Evolutionary conservation across 2,888 invertebrate species (phyloP).

Genomic region (Sarcophaga rosellei): DNA sequence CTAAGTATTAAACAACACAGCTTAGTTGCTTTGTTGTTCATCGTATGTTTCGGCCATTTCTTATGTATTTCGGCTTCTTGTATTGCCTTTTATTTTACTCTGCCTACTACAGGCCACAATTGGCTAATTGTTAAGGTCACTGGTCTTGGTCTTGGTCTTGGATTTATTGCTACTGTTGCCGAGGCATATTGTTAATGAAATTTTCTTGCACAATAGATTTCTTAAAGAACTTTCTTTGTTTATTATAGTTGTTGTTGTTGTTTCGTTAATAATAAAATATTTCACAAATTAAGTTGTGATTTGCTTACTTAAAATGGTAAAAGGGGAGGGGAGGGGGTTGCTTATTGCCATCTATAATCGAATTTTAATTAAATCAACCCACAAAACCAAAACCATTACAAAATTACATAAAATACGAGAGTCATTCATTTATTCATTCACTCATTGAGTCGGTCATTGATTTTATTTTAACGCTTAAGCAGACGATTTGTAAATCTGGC

Average conservation of each 20-base stretch:
- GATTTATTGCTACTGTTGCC: not conserved
- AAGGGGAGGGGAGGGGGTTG: not conserved
- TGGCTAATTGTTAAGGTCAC: slow-evolving; percentile 26
- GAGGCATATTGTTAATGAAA: slow-evolving; percentile 10
- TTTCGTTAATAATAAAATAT: not conserved
- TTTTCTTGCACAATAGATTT: not conserved
- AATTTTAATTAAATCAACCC: not conserved
- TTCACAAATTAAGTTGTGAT: slow-evolving; percentile 14
- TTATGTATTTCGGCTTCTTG: not conserved
- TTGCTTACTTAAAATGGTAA: not conserved
- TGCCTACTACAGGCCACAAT: not conserved
- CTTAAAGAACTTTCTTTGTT: not conserved
- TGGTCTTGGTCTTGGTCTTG: slow-evolving; percentile 20
- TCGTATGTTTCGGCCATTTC: not conserved
- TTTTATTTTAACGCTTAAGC: no score
- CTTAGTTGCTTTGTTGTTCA: not conserved
- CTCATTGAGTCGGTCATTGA: no score
- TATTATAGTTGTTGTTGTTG: not conserved
- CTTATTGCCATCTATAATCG: not conserved
- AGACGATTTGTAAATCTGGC: no score
- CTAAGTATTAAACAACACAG: not conserved
- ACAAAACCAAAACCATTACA: no score
- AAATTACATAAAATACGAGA: no score
- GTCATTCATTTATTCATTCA: no score
- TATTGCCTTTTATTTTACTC: not conserved